Base-by-base conservation (phyloP, 2,113 vertebrate genomes). In the Heterotis niloticus region DNA sequence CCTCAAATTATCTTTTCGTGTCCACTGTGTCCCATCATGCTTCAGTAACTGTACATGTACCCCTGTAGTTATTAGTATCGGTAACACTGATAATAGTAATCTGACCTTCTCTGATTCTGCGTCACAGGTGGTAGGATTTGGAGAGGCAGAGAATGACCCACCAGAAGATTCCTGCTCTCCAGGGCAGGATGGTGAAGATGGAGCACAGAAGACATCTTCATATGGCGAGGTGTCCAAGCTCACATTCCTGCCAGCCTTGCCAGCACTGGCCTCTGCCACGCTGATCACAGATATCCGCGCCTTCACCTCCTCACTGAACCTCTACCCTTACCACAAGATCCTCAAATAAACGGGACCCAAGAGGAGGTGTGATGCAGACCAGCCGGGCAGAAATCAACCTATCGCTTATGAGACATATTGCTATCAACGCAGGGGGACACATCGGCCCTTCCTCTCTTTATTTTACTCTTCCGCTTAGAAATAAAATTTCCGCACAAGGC, bases 311-410 rank as follows among this genome's bases (percentile, higher is more conserved):
- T 89, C 90, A 57, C 94, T 98, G 75, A 90, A 86, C 80, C 94
- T 98, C 76, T 92, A 95, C 89, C 96, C 96, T 20, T 95, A 94
- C 91, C 96, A 98, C 88, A 98, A 99, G 86, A 93, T 99, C 92
- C 87, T 98, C 84, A 90, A 92, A 90, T 99, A 96, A 78, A 4
- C 16, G 56, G 24, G 24, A 17, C 7, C 24, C 57, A 10, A 5
- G 34, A 10, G 52, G 69, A 71, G n/a, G 20, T 20, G 93, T 26
- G 54, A 17, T 34, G 23, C 64, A 52, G 62, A 9, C 64, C 29
- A n/a, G 28, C 51, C 5, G 23, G 24, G 18, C 52, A 26, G 24
- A 59, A 60, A 74, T 3, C 17, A 16, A 52, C n/a, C 13, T 23
- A 5, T 26, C 98, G 75, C 88, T 95, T 95, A n/a, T 95, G 95